Conservation (phyloP, 92 coral and sea anemone species). For the Muricea muricata region DNA sequence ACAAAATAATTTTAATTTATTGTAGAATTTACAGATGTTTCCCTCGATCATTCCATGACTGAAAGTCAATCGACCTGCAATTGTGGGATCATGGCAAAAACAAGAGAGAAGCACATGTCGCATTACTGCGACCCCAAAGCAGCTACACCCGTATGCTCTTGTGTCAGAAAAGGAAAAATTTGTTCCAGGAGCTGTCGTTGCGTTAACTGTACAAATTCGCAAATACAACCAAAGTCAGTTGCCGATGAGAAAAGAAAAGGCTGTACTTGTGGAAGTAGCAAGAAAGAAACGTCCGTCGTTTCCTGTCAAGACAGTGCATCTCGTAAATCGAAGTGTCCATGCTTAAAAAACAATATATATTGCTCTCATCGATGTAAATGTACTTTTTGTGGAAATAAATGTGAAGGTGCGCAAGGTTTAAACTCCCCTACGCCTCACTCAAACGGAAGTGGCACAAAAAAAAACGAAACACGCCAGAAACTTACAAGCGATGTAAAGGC, state of each 20-base stretch:
- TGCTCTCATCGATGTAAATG: slow-evolving; percentile 25
- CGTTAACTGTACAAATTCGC: slow-evolving; percentile 2
- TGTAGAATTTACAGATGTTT: too few species aligned
- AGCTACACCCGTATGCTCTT: slow-evolving; percentile 15
- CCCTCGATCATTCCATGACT: too few species aligned
- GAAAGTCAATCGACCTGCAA: too few species aligned
- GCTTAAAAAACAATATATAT: slow-evolving; percentile 21
- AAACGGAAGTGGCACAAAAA: too few species aligned
- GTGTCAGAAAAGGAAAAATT: slow-evolving; percentile 30
- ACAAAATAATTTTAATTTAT: too few species aligned
- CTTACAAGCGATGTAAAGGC: slow-evolving; percentile 26
- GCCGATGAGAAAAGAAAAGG: neutral
- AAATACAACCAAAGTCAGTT: neutral
- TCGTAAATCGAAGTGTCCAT: slow-evolving; percentile 38
- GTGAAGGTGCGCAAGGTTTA: too few species aligned
- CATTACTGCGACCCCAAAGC: slow-evolving; percentile 9
- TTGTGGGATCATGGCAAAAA: slow-evolving; percentile 47
- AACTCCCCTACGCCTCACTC: too few species aligned
- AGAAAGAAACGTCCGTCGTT: neutral
- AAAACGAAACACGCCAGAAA: slow-evolving; percentile 23
- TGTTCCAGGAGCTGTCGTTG: slow-evolving; percentile 41
- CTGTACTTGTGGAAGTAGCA: slow-evolving; percentile 30
- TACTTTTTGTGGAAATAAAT: slow-evolving; percentile 14
- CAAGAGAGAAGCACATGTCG: neutral
- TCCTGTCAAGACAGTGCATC: slow-evolving; percentile 23